These are phyloP conservation scores for Acanthisitta chloris DNA, from an alignment of 2,113 vertebrate species.

Conservation along the genomic window DNA sequence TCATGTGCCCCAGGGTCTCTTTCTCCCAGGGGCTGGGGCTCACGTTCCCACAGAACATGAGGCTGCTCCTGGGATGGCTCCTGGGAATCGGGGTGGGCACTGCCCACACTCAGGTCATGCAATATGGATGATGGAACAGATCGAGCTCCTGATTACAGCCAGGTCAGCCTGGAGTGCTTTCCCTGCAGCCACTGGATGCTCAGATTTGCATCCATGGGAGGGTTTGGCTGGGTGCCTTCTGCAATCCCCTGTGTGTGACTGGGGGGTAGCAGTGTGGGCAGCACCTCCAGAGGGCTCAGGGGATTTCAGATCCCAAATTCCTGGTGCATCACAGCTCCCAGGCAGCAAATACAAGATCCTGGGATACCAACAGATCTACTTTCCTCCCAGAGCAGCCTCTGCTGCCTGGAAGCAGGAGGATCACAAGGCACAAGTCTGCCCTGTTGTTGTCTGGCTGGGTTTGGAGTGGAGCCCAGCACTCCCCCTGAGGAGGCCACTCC, in stretches of 20 bases:
- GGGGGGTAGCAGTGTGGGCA: fast-evolving
- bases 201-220: background rate
- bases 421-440: background rate
- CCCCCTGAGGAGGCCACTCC: background rate
- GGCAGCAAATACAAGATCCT: fast-evolving
- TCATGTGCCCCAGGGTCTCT: fast-evolving
- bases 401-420: background rate
- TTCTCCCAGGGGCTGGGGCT: background rate
- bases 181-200: background rate
- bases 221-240: background rate
- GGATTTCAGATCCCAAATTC: background rate
- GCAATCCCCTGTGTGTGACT: fast-evolving
- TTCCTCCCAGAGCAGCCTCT: background rate
- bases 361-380: background rate
- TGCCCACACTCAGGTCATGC: background rate
- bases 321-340: fast-evolving
- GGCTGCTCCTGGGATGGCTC: background rate
- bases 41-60: background rate
- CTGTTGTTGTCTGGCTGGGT: background rate
- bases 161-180: background rate
- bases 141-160: background rate
- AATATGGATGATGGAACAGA: constrained; percentile 51
- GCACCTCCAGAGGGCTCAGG: background rate
- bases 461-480: background rate
- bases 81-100: background rate